phyloP scores from a whole-genome alignment of 2,888 invertebrate genomes.

The Phengaris arion region DNA sequence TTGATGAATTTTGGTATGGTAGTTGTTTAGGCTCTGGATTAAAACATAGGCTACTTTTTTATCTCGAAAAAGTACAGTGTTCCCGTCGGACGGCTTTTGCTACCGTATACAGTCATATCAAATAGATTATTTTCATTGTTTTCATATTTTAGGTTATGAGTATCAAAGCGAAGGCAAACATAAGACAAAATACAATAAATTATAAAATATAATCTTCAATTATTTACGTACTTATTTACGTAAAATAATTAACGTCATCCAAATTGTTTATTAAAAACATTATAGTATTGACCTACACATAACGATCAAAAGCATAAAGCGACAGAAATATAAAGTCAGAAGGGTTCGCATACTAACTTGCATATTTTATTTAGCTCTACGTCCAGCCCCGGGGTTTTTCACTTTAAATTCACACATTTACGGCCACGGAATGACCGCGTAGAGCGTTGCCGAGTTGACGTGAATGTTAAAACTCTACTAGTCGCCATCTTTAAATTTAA shows the following conservation, averaged over 20 bases:
- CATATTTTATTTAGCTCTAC: background rate
- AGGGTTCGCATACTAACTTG: background rate
- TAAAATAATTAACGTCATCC: background rate
- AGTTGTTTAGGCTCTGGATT: no score
- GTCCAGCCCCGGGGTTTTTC: background rate
- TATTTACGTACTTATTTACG: no score
- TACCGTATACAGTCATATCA: background rate
- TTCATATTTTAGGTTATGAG: no score
- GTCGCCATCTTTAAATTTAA: background rate
- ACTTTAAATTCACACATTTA: slow-evolving; percentile 19
- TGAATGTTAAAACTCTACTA: slow-evolving; percentile 3
- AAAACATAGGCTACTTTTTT: no score
- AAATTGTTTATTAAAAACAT: background rate
- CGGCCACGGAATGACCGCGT: background rate
- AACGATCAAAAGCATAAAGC: background rate
- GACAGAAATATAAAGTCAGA: background rate
- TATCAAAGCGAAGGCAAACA: no score
- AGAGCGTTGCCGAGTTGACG: background rate
- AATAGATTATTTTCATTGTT: background rate
- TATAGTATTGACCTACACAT: background rate
- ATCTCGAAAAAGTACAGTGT: no score
- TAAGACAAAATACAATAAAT: no score
- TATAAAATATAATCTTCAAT: no score
- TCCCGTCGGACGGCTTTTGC: background rate
- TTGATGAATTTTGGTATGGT: no score